These are phyloP conservation scores for Phlogophora meticulosa DNA, from an alignment of 2,888 invertebrate species.

Conservation along the genomic window DNA sequence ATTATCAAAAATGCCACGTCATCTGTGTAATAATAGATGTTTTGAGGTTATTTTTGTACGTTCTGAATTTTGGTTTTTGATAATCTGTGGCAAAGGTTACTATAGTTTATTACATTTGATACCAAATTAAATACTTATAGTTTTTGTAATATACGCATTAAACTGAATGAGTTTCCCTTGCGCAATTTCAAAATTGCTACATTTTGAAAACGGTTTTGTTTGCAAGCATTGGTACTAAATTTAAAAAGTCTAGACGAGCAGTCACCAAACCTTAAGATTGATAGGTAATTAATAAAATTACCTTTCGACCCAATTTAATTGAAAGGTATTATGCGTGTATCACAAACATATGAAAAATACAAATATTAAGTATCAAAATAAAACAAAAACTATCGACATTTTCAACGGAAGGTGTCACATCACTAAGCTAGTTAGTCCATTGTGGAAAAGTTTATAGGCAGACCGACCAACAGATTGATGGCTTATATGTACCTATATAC, in stretches of 20 bases:
- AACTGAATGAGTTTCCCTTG: no score
- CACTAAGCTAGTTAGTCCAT: slow-evolving; percentile 60
- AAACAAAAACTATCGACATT: slow-evolving; percentile 49
- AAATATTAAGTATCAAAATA: neutral
- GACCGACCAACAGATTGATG: slow-evolving; percentile 43
- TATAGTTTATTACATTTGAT: neutral
- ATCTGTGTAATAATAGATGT: slow-evolving; percentile 26
- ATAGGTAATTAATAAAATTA: no score
- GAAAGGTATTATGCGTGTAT: no score
- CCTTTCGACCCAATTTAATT: no score
- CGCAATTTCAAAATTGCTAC: no score
- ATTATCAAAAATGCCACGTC: slow-evolving; percentile 40
- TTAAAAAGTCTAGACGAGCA: no score
- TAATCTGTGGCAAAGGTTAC: neutral
- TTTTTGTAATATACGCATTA: no score
- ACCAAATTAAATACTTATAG: no score
- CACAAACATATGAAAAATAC: no score
- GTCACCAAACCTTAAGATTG: no score
- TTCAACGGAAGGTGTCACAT: slow-evolving; percentile 7
- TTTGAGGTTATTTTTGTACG: slow-evolving; percentile 32
- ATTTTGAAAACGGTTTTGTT: no score
- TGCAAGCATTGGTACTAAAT: no score
- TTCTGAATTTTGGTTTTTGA: neutral
- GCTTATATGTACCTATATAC: slow-evolving; percentile 14
- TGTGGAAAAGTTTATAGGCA: slow-evolving; percentile 63